Conservation (phyloP, 2,888 invertebrate species). For the Diachrysia chrysitis region DNA sequence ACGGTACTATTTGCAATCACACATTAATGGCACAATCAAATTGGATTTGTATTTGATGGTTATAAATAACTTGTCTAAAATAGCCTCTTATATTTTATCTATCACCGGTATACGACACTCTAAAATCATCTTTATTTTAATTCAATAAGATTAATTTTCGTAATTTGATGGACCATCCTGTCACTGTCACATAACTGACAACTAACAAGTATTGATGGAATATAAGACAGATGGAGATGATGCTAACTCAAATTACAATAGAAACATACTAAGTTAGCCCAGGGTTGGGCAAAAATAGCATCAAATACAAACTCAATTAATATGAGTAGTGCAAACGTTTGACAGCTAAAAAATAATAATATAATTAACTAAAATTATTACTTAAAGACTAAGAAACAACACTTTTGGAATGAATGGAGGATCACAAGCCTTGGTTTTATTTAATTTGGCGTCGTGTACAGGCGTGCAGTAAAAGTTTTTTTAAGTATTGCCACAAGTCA, state of each 20-base stretch:
- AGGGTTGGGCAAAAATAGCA: background rate
- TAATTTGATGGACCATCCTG: too few species aligned
- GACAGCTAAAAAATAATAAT: constrained; percentile 48
- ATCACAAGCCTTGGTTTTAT: constrained; percentile 82
- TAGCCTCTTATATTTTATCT: constrained; percentile 1
- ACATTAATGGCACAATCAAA: constrained; percentile 41
- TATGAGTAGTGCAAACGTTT: constrained; percentile 30
- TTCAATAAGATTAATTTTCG: background rate
- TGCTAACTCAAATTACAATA: background rate
- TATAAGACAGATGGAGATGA: background rate
- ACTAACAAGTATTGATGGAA: too few species aligned
- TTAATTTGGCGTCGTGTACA: constrained; percentile 57
- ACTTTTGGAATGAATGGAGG: constrained; percentile 82
- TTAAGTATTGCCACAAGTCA: constrained; percentile 17
- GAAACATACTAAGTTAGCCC: background rate
- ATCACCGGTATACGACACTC: background rate
- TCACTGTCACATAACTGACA: too few species aligned
- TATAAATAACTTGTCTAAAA: background rate
- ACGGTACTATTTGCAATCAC: constrained; percentile 45
- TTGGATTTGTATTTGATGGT: constrained; percentile 35
- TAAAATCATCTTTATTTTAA: background rate
- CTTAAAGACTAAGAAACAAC: constrained; percentile 67
- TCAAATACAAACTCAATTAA: constrained; percentile 38
- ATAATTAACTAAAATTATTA: constrained; percentile 52
- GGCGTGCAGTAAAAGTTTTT: constrained; percentile 16